Evolutionary conservation across 2,888 invertebrate genomes (phyloP).

Genomic region (Epicampocera succincta): DNA sequence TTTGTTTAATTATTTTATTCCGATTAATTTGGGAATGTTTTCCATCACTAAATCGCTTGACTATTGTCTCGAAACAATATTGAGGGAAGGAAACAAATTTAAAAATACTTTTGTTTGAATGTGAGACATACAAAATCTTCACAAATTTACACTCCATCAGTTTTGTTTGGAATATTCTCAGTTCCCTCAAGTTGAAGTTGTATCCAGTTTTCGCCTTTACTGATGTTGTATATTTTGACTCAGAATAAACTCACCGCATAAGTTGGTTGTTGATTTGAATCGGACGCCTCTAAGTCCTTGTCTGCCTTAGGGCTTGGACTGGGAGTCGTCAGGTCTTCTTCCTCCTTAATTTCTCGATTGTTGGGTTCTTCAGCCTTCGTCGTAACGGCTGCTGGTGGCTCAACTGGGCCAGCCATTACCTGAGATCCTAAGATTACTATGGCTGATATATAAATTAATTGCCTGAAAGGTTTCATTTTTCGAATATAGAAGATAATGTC

Average conservation of each 20-base stretch:
- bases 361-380: not conserved
- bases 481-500: not conserved
- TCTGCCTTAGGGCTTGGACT: slow-evolving; percentile 4
- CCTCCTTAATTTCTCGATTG: slow-evolving; percentile 8
- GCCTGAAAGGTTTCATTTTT: slow-evolving; percentile 55
- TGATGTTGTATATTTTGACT: no score
- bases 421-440: slow-evolving; percentile 57
- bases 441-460: slow-evolving; percentile 57
- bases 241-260: slow-evolving; percentile 55
- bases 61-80: no score
- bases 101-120: no score
- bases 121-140: no score
- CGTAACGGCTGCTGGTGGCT: not conserved
- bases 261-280: slow-evolving; percentile 44
- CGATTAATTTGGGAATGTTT: no score
- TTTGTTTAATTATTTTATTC: no score
- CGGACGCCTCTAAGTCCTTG: slow-evolving; percentile 49
- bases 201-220: no score
- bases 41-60: no score
- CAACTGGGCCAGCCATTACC: slow-evolving; percentile 45
- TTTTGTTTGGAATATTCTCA: no score
- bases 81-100: no score
- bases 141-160: no score
- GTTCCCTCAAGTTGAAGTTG: no score
- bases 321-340: not conserved